Conservation (phyloP, 1,140 invertebrate species). For the Halotydeus destructor region DNA sequence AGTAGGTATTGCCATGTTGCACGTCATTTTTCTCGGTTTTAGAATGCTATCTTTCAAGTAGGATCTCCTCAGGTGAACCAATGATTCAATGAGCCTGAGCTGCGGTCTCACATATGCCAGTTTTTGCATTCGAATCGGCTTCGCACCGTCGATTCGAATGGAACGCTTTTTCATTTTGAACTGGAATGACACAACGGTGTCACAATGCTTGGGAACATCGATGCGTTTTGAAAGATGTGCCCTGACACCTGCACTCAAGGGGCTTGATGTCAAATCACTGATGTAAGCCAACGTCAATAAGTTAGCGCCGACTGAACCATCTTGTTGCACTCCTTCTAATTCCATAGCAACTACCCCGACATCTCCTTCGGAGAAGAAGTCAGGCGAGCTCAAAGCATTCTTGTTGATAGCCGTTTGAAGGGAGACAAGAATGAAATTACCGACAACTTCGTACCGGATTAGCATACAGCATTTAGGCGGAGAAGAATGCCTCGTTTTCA, state of each 20-base stretch:
- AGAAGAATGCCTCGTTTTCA: neutral
- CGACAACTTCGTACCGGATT: neutral
- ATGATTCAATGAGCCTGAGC: constrained; percentile 7
- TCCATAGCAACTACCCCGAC: neutral
- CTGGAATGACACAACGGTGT: neutral
- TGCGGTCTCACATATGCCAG: constrained; percentile 7
- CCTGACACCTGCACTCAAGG: constrained; percentile 1
- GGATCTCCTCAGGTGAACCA: constrained; percentile 4
- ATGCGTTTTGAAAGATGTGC: neutral
- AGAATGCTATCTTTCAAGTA: constrained; percentile 5
- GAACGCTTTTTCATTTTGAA: neutral
- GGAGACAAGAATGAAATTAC: neutral
- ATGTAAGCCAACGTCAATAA: neutral
- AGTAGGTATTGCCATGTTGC: constrained; percentile 1
- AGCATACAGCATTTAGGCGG: neutral
- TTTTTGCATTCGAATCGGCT: neutral
- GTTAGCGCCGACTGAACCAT: neutral
- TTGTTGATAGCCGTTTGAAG: constrained; percentile 2
- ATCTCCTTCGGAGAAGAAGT: neutral
- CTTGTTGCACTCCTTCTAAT: neutral
- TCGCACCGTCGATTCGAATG: neutral
- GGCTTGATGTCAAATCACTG: no score
- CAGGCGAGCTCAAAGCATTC: constrained; percentile 2
- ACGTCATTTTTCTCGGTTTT: neutral
- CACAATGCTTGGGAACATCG: neutral